Conservation (phyloP, 2,113 vertebrate genomes). For the Lepus europaeus region DNA sequence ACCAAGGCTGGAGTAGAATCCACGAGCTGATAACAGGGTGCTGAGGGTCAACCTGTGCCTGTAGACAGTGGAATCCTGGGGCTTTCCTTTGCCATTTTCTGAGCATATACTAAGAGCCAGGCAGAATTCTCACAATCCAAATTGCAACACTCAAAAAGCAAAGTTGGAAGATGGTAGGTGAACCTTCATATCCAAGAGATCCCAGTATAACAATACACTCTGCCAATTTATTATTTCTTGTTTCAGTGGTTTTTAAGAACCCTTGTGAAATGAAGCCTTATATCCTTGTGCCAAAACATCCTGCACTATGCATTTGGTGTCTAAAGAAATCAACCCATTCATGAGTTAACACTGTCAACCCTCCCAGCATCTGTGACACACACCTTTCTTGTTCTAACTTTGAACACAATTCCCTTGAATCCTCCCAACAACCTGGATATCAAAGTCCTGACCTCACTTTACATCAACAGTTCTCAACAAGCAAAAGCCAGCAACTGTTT, state of each 20-base stretch:
- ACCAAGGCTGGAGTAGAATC: neutral
- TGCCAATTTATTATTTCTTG: neutral
- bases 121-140: neutral
- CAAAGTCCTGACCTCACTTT: neutral
- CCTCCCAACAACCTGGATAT: neutral
- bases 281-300: neutral
- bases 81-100: neutral
- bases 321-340: neutral
- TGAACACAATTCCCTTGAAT: neutral
- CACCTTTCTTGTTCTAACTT: neutral
- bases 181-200: neutral
- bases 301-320: neutral
- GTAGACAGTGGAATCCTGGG: no score
- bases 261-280: neutral
- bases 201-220: accelerated
- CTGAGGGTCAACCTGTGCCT: neutral
- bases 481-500: no score
- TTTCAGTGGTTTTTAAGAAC: neutral
- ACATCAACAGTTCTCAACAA: neutral
- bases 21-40: neutral
- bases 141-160: neutral
- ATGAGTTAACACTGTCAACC: accelerated
- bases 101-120: neutral
- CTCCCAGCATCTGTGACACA: neutral
- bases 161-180: neutral